Conservation (phyloP, 2,797 vertebrate species). For the Emydoidea blandingii region DNA sequence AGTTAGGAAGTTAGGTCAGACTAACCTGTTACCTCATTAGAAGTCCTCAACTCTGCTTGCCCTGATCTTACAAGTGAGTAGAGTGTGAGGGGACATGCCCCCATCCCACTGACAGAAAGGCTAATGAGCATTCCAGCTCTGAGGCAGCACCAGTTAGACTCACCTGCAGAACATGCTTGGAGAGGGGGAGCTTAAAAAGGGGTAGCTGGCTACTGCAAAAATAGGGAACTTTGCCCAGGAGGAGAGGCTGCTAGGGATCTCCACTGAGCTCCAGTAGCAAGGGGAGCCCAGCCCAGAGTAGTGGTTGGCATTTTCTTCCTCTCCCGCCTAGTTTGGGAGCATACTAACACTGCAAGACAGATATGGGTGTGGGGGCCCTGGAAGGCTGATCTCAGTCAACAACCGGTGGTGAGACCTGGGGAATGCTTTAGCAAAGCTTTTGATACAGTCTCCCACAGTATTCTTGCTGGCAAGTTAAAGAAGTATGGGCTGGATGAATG, state of each 20-base stretch:
- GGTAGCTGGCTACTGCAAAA: not conserved
- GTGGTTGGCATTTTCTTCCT: not conserved
- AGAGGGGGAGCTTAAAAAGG: not conserved
- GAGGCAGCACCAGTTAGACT: not conserved
- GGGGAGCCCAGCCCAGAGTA: not conserved
- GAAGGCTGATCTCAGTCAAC: not conserved
- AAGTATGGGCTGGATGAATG: too few relatives aligned
- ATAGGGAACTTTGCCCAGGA: not conserved
- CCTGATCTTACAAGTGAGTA: not conserved
- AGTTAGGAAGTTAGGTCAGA: constrained; percentile 21
- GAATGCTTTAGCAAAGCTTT: not conserved
- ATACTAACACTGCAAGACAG: not conserved
- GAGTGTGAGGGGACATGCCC: not conserved
- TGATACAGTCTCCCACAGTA: too few relatives aligned
- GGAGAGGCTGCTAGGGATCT: not conserved
- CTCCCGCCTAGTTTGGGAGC: not conserved
- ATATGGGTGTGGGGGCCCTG: not conserved
- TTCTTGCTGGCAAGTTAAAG: too few relatives aligned
- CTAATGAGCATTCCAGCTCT: not conserved
- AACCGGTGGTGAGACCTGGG: not conserved
- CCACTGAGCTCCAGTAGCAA: not conserved
- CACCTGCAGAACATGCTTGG: not conserved
- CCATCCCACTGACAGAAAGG: not conserved
- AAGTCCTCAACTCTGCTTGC: constrained; percentile 50
- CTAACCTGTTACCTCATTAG: constrained; percentile 53